A percentile compares a stretch with the other conserved stretches of the same genome.
Evolutionary conservation across 2,888 invertebrate species (phyloP).

Genomic region (Agrotis segetum): DNA sequence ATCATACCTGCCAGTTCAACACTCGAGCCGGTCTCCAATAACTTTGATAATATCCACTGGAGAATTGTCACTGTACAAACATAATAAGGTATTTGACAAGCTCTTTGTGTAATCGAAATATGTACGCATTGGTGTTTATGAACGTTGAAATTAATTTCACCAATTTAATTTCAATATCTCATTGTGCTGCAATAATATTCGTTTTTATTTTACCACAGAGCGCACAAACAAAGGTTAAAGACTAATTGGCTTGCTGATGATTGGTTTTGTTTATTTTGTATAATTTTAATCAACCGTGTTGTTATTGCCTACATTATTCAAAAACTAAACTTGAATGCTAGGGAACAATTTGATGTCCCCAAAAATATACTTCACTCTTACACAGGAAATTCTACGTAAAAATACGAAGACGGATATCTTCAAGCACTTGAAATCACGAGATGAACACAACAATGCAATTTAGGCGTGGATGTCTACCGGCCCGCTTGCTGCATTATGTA

Average conservation of each 20-base stretch:
- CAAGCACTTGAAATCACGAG: constrained; percentile 71
- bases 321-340: neutral
- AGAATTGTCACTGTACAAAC: constrained; percentile 67
- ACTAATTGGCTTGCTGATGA: constrained; percentile 32
- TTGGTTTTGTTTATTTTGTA: constrained; percentile 10
- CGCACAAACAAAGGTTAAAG: constrained; percentile 22
- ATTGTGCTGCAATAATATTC: constrained; percentile 39
- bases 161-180: constrained; percentile 32
- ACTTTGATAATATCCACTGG: constrained; percentile 78
- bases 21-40: constrained; percentile 68
- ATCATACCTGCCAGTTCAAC: constrained; percentile 63
- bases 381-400: constrained; percentile 37
- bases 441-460: constrained; percentile 81
- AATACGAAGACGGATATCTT: constrained; percentile 56
- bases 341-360: constrained; percentile 2
- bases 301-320: constrained; percentile 1
- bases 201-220: constrained; percentile 18
- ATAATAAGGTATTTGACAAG: constrained; percentile 62
- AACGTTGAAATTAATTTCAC: constrained; percentile 29
- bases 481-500: constrained; percentile 85
- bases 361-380: constrained; percentile 13
- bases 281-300: neutral
- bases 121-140: constrained; percentile 25
- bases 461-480: constrained; percentile 71
- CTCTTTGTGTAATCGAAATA: constrained; percentile 52